Conservation (phyloP, 2,797 vertebrate species). For the Podarcis lilfordi region DNA sequence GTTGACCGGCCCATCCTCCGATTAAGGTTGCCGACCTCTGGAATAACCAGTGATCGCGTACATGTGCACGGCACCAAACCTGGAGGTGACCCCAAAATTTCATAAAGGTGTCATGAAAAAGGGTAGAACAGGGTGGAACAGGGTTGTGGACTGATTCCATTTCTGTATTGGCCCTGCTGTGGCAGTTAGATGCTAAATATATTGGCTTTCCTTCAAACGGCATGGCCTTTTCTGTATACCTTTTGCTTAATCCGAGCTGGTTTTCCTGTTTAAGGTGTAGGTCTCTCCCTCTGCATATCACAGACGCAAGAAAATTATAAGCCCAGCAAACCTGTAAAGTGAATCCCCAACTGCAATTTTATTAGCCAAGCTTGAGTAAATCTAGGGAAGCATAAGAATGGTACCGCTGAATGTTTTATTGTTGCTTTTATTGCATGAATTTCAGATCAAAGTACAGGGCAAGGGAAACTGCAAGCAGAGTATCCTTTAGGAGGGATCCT, state of each 20-base stretch:
- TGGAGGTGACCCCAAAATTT: no score
- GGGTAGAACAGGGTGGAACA: no score
- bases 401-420: not conserved
- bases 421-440: conserved; percentile 37
- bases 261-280: no score
- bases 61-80: no score
- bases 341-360: conserved; percentile 60
- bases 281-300: not conserved
- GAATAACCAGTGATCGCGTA: no score
- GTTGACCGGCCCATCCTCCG: no score
- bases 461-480: not conserved
- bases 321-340: conserved; percentile 43
- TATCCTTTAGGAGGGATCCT: conserved; percentile 41
- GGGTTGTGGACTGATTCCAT: not conserved
- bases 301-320: conserved; percentile 28
- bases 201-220: conserved; percentile 39
- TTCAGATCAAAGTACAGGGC: conserved; percentile 62
- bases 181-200: not conserved
- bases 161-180: conserved; percentile 40
- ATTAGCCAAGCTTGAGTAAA: conserved; percentile 35
- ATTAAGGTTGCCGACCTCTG: no score
- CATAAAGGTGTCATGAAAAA: no score
- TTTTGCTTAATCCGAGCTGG: not conserved
- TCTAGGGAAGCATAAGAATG: conserved; percentile 24
- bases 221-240: conserved; percentile 8